phyloP scores from a whole-genome alignment of 2,797 vertebrate species.

The Danio aesculapii region DNA sequence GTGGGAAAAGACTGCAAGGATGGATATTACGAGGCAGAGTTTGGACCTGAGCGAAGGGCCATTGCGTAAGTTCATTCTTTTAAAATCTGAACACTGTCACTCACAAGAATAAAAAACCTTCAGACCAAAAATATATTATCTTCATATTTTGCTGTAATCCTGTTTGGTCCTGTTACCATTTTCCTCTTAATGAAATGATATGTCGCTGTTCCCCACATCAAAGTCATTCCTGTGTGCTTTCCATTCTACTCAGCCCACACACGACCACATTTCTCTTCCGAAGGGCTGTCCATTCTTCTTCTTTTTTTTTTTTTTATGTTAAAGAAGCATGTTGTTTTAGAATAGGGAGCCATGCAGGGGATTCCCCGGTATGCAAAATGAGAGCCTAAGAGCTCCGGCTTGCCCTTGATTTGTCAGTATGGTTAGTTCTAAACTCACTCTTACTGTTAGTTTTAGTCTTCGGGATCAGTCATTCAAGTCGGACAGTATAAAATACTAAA shows the following conservation, averaged over 20 bases:
- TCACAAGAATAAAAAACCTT: not conserved
- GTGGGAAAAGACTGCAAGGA: slow-evolving; percentile 98
- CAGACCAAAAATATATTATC: not conserved
- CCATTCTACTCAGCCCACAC: slow-evolving; percentile 44
- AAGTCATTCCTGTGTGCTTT: slow-evolving; percentile 51
- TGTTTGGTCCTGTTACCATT: slow-evolving; percentile 23
- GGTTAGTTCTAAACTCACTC: slow-evolving; percentile 32
- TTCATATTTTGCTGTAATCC: slow-evolving; percentile 18
- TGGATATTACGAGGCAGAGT: slow-evolving; percentile 96
- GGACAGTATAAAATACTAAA: not conserved
- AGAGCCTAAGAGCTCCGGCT: slow-evolving; percentile 62
- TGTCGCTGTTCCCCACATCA: slow-evolving; percentile 42
- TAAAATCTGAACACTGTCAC: not conserved
- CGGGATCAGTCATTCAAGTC: slow-evolving; percentile 4
- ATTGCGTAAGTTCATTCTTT: slow-evolving; percentile 87
- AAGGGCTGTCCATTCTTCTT: slow-evolving; percentile 42
- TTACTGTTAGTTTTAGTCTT: slow-evolving; percentile 25
- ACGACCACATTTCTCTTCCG: slow-evolving; percentile 57
- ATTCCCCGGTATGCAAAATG: slow-evolving; percentile 78
- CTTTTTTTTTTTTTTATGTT: slow-evolving; percentile 29
- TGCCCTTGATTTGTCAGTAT: slow-evolving; percentile 37
- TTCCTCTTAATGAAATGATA: slow-evolving; percentile 44
- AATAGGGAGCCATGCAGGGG: slow-evolving; percentile 70
- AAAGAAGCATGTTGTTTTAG: slow-evolving; percentile 60
- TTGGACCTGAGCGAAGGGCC: slow-evolving; percentile 92